phyloP scores from a whole-genome alignment of 2,113 vertebrate species.

The Oncorhynchus kisutch region DNA sequence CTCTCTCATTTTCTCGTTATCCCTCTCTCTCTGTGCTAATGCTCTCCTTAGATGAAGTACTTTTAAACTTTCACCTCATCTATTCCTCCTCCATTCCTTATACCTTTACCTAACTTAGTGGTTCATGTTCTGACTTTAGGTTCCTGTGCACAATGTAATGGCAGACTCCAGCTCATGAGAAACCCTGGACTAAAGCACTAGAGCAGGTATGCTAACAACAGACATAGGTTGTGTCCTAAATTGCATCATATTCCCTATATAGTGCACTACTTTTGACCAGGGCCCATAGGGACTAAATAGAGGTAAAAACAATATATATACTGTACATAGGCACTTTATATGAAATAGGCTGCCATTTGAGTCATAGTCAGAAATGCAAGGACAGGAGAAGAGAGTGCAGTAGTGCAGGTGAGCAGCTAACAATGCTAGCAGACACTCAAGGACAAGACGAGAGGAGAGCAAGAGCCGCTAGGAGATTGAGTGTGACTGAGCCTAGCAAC shows the following conservation, averaged over 20 bases:
- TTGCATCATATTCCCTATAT: too few species aligned
- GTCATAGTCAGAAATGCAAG: too few species aligned
- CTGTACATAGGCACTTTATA: too few species aligned
- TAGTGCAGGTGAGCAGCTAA: constrained; percentile 49
- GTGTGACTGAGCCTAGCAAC: constrained; percentile 75
- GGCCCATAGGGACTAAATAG: too few species aligned
- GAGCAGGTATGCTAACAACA: constrained; percentile 4
- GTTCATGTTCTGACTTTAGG: constrained; percentile 6
- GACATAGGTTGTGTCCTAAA: too few species aligned
- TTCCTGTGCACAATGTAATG: too few species aligned
- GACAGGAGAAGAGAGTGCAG: background rate
- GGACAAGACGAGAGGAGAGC: background rate
- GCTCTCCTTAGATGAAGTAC: constrained; percentile 33
- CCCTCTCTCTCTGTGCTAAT: constrained; percentile 23
- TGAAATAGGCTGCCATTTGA: constrained; percentile 2
- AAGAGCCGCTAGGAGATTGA: constrained; percentile 62
- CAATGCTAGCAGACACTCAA: constrained; percentile 39
- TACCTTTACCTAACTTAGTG: constrained; percentile 22
- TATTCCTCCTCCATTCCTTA: constrained; percentile 17
- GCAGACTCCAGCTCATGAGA: too few species aligned
- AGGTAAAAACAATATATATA: too few species aligned
- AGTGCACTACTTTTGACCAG: too few species aligned
- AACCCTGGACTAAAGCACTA: too few species aligned
- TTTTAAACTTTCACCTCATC: constrained; percentile 17
- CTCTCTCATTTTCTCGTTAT: too few species aligned